Evolutionary conservation across 2,888 invertebrate genomes (phyloP).

Genomic region (Heliconius erato): DNA sequence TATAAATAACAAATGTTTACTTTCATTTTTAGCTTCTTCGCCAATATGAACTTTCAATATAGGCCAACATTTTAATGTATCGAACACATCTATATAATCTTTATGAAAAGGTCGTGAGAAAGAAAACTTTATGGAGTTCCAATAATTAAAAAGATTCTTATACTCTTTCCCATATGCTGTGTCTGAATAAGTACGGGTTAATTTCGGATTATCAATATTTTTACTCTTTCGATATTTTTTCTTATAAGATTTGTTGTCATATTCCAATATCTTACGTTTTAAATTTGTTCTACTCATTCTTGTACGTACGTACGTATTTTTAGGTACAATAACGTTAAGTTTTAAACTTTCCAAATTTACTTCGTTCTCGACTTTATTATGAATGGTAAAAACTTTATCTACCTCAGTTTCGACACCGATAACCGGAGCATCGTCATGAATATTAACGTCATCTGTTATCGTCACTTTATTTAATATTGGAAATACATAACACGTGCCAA

Average conservation of each 20-base stretch:
- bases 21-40: conserved; percentile 49
- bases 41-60: conserved; percentile 54
- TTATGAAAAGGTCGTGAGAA: conserved; percentile 73
- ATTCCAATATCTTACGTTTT: conserved; percentile 70
- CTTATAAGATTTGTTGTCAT: conserved; percentile 57
- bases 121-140: conserved; percentile 75
- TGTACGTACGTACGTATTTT: conserved; percentile 61
- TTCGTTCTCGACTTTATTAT: conserved; percentile 40
- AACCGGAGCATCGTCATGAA: conserved; percentile 40
- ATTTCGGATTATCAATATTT: conserved; percentile 74
- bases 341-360: conserved; percentile 51
- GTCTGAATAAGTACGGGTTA: conserved; percentile 59
- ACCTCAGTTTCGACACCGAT: conserved; percentile 44
- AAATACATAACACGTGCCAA: conserved; percentile 67
- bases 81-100: conserved; percentile 68
- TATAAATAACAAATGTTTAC: conserved; percentile 60
- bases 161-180: conserved; percentile 70
- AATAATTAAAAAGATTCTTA: conserved; percentile 69
- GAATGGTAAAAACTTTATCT: conserved; percentile 46
- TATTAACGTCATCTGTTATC: conserved; percentile 46
- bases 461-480: conserved; percentile 55
- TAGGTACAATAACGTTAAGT: conserved; percentile 63
- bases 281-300: conserved; percentile 53
- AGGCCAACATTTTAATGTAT: conserved; percentile 70
- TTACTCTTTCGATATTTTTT: conserved; percentile 76